Percentiles rank a stretch among this genome's conserved stretches.
phyloP scores from a whole-genome alignment of 2,113 vertebrate species.

The Burhinus bistriatus region DNA sequence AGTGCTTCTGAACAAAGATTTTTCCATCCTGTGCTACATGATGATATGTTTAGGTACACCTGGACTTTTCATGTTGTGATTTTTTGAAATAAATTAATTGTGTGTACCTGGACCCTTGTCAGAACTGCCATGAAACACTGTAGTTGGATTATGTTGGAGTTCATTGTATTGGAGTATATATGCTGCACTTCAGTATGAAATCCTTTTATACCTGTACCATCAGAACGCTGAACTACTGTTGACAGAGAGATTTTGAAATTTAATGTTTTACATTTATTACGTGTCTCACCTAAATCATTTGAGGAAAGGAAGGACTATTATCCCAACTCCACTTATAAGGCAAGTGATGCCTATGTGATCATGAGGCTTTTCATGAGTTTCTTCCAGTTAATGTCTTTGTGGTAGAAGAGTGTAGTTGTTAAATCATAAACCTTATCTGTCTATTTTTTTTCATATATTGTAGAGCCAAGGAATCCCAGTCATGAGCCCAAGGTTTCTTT shows the following conservation, averaged over 20 bases:
- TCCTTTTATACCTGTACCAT: not conserved
- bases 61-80: not conserved
- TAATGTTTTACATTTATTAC: not conserved
- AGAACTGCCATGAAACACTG: not conserved
- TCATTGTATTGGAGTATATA: not conserved
- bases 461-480: not conserved
- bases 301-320: not conserved
- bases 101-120: not conserved
- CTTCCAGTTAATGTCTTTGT: not conserved
- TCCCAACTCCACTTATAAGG: not conserved
- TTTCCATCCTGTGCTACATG: not conserved
- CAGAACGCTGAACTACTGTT: not conserved
- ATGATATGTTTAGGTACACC: not conserved
- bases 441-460: not conserved
- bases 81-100: not conserved
- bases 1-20: not conserved
- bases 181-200: not conserved
- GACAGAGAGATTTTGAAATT: not conserved
- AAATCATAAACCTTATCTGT: not conserved
- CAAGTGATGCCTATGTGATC: not conserved
- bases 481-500: not conserved
- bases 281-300: not conserved
- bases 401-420: not conserved
- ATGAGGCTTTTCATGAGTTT: not conserved
- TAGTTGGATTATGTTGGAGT: not conserved